Conservation (phyloP, 2,113 vertebrate species). For the Zapornia atra region DNA sequence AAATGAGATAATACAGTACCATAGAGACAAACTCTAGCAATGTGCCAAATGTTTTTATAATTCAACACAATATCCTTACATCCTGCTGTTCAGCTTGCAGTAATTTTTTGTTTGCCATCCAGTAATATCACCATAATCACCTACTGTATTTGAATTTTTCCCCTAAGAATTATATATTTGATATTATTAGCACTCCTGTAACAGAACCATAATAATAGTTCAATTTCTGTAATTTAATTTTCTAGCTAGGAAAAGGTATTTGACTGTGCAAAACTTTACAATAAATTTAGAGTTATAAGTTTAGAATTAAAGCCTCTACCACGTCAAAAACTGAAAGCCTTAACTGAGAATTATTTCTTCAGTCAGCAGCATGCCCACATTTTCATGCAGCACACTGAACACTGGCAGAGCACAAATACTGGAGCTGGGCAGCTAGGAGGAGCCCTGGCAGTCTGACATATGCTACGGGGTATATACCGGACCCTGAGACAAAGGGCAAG, state of each 20-base stretch:
- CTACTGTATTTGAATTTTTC: slow-evolving; percentile 43
- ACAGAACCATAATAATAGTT: slow-evolving; percentile 17
- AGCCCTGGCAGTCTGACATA: not conserved
- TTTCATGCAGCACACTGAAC: not conserved
- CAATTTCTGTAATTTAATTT: slow-evolving; percentile 63
- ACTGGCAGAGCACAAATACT: not conserved
- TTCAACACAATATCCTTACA: slow-evolving; percentile 43
- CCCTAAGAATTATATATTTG: slow-evolving; percentile 26
- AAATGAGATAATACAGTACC: slow-evolving; percentile 46
- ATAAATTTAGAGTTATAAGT: not conserved
- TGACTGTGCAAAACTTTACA: not conserved
- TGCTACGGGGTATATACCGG: not conserved
- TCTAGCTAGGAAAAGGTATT: not conserved
- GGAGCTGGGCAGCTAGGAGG: not conserved
- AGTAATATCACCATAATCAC: slow-evolving; percentile 47
- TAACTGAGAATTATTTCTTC: not conserved
- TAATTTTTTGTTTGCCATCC: slow-evolving; percentile 34
- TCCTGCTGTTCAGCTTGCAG: slow-evolving; percentile 46
- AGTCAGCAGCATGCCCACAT: not conserved
- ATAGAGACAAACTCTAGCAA: slow-evolving; percentile 2
- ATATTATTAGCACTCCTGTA: slow-evolving; percentile 47
- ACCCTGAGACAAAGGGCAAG: not conserved
- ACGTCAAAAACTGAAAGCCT: not conserved
- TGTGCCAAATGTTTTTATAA: slow-evolving; percentile 49
- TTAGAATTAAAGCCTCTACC: not conserved